Conservation (phyloP, 2,888 invertebrate genomes). For the Cartodere bifasciata region DNA sequence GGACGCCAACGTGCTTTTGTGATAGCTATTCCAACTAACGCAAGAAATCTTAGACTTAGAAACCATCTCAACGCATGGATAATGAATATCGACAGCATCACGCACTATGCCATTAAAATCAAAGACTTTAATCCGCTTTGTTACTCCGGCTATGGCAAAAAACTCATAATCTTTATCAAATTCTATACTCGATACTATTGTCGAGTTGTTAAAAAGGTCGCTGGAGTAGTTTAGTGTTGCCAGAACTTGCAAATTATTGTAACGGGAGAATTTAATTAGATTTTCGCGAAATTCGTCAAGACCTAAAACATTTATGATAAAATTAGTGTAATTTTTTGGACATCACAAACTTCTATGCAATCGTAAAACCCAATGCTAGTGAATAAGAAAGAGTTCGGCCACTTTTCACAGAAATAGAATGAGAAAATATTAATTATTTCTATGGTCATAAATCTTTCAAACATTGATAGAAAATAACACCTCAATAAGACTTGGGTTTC, state of each 20-base stretch:
- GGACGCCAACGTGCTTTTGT: conserved; percentile 74
- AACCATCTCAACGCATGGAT: conserved; percentile 83
- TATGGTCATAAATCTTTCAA: too few species aligned
- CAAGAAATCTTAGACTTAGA: conserved; percentile 90
- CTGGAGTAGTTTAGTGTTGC: conserved; percentile 83
- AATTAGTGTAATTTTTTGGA: too few species aligned
- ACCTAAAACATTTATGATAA: conserved; percentile 37
- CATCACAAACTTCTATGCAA: too few species aligned
- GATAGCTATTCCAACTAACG: conserved; percentile 88
- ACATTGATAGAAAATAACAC: too few species aligned
- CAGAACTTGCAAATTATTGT: conserved; percentile 62
- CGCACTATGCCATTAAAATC: conserved; percentile 77
- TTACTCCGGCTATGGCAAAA: conserved; percentile 92
- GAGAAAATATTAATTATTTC: too few species aligned
- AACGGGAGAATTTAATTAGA: conserved; percentile 73
- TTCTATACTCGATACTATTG: conserved; percentile 83
- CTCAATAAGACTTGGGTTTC: too few species aligned
- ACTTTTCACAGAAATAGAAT: too few species aligned
- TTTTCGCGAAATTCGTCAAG: conserved; percentile 72
- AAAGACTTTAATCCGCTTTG: conserved; percentile 86
- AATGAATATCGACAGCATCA: conserved; percentile 82
- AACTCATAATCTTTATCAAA: conserved; percentile 93
- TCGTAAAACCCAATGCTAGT: too few species aligned
- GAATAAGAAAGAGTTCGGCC: too few species aligned
- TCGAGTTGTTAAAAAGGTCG: conserved; percentile 77